Evolutionary conservation across 2,797 vertebrate genomes (phyloP).

Genomic region (Scarus forsteni): DNA sequence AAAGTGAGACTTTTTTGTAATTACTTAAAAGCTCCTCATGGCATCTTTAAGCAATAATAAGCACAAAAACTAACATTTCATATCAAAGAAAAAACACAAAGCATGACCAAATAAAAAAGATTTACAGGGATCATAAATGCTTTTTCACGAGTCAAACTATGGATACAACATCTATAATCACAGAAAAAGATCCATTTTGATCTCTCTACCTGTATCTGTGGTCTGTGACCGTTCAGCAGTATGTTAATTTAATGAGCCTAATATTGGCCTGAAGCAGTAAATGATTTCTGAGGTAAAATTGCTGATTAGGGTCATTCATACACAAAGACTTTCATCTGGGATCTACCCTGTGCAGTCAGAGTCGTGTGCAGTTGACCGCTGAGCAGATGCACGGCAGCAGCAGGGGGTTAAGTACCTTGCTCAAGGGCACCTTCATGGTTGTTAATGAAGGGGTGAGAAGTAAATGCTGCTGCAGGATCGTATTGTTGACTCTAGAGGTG

Average conservation of each 20-base stretch:
- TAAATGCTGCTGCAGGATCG: too few relatives aligned
- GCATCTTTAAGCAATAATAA: too few relatives aligned
- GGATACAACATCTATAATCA: too few relatives aligned
- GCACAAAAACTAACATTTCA: too few relatives aligned
- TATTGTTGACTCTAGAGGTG: not conserved
- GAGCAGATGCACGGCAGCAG: conserved; percentile 53
- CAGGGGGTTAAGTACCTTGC: conserved; percentile 55
- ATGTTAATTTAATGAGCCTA: not conserved
- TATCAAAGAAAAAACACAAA: too few relatives aligned
- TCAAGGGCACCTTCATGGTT: conserved; percentile 63
- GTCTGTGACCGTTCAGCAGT: not conserved
- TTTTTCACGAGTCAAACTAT: too few relatives aligned
- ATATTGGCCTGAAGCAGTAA: not conserved
- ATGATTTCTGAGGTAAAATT: not conserved
- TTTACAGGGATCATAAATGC: too few relatives aligned
- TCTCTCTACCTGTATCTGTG: too few relatives aligned
- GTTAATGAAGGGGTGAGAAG: conserved; percentile 7
- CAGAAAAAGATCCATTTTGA: too few relatives aligned
- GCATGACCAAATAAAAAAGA: too few relatives aligned
- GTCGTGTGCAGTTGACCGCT: conserved; percentile 37
- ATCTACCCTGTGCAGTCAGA: conserved; percentile 22
- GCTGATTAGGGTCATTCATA: conserved; percentile 39
- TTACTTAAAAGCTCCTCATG: too few relatives aligned
- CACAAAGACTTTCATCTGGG: conserved; percentile 20
- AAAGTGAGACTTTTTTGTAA: too few relatives aligned